Percentiles rank a stretch among this genome's conserved stretches.
Evolutionary conservation across 2,113 vertebrate species (phyloP).

Genomic region (Glaucomys volans): DNA sequence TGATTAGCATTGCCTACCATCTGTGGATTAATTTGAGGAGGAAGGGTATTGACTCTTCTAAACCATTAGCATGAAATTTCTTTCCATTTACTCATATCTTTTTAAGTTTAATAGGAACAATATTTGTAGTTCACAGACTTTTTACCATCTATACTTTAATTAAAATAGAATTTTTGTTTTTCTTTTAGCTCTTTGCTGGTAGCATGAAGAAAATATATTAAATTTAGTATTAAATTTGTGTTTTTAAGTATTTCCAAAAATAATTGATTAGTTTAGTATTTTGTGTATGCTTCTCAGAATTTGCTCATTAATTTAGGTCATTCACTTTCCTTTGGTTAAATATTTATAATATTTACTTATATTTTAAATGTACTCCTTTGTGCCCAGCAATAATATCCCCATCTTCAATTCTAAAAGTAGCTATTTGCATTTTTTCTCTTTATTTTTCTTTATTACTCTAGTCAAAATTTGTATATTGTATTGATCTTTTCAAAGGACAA

Average conservation of each 20-base stretch:
- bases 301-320: no score
- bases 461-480: no score
- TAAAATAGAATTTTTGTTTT: neutral
- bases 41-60: no score
- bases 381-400: neutral
- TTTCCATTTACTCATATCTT: neutral
- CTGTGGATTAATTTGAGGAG: no score
- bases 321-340: no score
- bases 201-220: neutral
- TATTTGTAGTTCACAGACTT: neutral
- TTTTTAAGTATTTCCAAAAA: neutral
- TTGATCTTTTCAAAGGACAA: no score
- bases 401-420: neutral
- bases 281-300: neutral
- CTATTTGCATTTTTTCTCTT: no score
- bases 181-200: neutral
- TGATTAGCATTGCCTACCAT: no score
- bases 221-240: neutral
- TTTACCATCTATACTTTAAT: neutral
- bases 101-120: neutral
- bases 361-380: no score
- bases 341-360: no score
- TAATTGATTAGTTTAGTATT: neutral
- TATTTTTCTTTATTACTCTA: no score
- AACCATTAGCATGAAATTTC: no score